These are phyloP conservation scores for Myotis yumanensis DNA, from an alignment of 2,113 vertebrate genomes.

Conservation along the genomic window DNA sequence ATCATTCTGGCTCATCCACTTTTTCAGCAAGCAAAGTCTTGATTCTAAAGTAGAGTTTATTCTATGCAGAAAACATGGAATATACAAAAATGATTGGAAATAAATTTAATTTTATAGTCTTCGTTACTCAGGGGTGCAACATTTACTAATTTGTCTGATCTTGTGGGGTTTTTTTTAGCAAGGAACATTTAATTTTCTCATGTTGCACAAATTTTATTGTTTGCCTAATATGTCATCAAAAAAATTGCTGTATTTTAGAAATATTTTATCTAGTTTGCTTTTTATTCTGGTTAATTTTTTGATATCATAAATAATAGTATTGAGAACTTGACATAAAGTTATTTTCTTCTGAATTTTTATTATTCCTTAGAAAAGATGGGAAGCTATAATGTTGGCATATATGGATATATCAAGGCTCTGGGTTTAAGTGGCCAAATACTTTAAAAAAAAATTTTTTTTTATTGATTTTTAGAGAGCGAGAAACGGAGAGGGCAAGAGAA, in stretches of 20 bases:
- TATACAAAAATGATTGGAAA: not conserved
- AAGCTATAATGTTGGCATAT: not conserved
- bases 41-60: not conserved
- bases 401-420: not conserved
- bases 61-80: constrained; percentile 7
- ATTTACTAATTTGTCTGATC: not conserved
- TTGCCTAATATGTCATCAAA: not conserved
- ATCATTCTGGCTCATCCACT: not conserved
- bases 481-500: no score
- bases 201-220: not conserved
- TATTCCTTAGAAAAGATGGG: not conserved
- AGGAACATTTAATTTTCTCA: not conserved
- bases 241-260: not conserved
- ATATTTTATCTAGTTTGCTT: not conserved
- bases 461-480: no score
- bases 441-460: not conserved
- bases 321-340: not conserved
- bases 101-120: constrained; percentile 12
- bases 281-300: not conserved
- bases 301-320: not conserved
- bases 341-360: not conserved
- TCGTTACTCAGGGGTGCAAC: not conserved
- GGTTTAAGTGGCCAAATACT: not conserved
- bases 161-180: not conserved
- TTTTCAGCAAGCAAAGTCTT: not conserved